Base-by-base conservation (phyloP, 2,888 invertebrate species). In the Phoronis australis region DNA sequence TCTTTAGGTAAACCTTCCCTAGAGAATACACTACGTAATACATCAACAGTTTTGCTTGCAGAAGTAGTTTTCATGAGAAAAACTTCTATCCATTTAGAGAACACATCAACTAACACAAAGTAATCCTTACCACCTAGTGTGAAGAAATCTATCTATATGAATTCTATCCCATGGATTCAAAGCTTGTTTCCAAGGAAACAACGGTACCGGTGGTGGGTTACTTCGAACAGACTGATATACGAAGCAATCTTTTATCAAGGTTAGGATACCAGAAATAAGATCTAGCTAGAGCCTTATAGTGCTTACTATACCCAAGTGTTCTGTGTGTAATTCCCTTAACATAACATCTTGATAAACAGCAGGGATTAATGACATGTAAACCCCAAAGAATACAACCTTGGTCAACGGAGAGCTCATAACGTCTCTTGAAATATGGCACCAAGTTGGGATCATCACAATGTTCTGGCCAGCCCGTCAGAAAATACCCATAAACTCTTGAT, bases 311-410 rank as follows among this genome's bases (percentile, higher is more conserved):
- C n/a, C n/a, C n/a, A n/a, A n/a, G n/a, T n/a, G n/a, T n/a, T n/a
- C n/a, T n/a, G n/a, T n/a, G n/a, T n/a, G n/a, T n/a, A n/a, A n/a
- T n/a, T n/a, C n/a, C n/a, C n/a, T n/a, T n/a, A n/a, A n/a, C n/a
- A n/a, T n/a, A n/a, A n/a, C n/a, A n/a, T n/a, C n/a, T n/a, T n/a
- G n/a, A n/a, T n/a, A n/a, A n/a, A n/a, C 44, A 26, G n/a, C 25
- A 27, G 20, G 44, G 44, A 15, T 27, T 18, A 43, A 48, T 6
- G 53, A 46, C 6, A 50, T 40, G 4, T n/a, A n/a, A n/a, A n/a
- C n/a, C n/a, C n/a, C n/a, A n/a, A n/a, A n/a, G n/a, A n/a, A n/a
- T n/a, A n/a, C n/a, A n/a, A n/a, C n/a, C n/a, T n/a, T n/a, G n/a
- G n/a, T n/a, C n/a, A n/a, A n/a, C n/a, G n/a, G n/a, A n/a, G n/a